Evolutionary conservation across 1,140 invertebrate genomes (phyloP), one percentile per base, ranked within the genome.

Genomic region (Apis dorsata): DNA sequence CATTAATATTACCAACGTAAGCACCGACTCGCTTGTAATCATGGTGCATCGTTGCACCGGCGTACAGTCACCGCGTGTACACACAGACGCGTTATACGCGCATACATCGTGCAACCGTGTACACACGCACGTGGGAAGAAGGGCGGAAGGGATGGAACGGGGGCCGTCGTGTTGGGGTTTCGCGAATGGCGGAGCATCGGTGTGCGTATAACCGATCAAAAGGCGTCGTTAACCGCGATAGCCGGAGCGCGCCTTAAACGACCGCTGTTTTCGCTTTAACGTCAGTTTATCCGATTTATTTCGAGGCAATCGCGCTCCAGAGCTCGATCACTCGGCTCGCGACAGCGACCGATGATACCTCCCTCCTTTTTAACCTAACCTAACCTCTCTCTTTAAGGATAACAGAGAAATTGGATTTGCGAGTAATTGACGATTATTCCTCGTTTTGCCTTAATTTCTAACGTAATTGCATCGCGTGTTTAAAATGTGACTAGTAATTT

Each of bases 1-100:
- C 90, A 92, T 92, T 91, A 92, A 92, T 92, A 91, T 92, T 90
- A 89, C 80, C 86, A 88, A 90, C 84, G 85, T 89, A 89, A 91
- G 89, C 89, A 90, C 88, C 88, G 82, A 88, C 86, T 85, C 81
- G 86, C 88, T 89, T 90, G 88, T 90, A 89, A 89, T 89, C 88
- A 89, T 86, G 87, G 87, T 89, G 87, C 87, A 88, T 88, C 87
- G 87, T 86, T 86, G 88, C 87, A 86, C 78, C 77, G 78, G 28
- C 77, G 65, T 86, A 86, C 59, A 71, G 81, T 72, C 60, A 44
- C 62, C 57, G 65, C 60, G 57, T 55, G 34, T 44, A 7, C 34
- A 44, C 34, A 82, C 63, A 59, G 34, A 57, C n/a, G 51, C n/a
- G 62, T 12, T 62, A 62, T 24, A 62, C 57, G 65, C 63, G 63